Percentiles rank a stretch among this genome's conserved stretches.
phyloP scores from a whole-genome alignment of 2,888 invertebrate genomes.

The Mimumesa dahlbomi region DNA sequence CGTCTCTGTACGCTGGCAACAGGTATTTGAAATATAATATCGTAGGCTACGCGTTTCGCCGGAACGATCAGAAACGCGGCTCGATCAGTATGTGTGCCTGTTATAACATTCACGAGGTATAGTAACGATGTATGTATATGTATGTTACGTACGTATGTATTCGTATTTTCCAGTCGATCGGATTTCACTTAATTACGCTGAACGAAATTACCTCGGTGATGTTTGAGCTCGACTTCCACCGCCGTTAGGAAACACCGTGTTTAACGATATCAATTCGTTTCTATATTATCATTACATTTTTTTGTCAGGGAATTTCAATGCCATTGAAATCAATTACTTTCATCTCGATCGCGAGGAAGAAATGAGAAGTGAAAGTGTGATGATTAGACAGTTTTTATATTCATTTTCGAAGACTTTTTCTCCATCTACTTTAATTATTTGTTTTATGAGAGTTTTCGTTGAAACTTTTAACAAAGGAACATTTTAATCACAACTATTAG shows the following conservation, averaged over 20 bases:
- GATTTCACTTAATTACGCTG: slow-evolving; percentile 48
- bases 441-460: no score
- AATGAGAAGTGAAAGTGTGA: no score
- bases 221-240: slow-evolving; percentile 25
- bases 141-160: slow-evolving; percentile 32
- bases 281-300: slow-evolving; percentile 8
- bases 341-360: no score
- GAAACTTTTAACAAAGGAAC: no score
- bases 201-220: slow-evolving; percentile 38
- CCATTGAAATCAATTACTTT: no score
- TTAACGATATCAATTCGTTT: slow-evolving; percentile 38
- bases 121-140: slow-evolving; percentile 7
- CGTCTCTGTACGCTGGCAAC: slow-evolving; percentile 36
- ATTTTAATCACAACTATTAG: no score
- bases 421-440: no score
- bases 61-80: slow-evolving; percentile 24
- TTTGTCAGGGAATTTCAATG: slow-evolving; percentile 28
- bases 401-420: no score
- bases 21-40: slow-evolving; percentile 52
- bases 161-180: slow-evolving; percentile 47
- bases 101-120: not conserved
- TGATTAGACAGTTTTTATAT: no score
- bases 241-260: not conserved
- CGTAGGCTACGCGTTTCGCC: slow-evolving; percentile 1
- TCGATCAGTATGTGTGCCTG: slow-evolving; percentile 33